Percentiles rank a stretch among this genome's conserved stretches.
Conservation (phyloP, 2,888 invertebrate species). For the Ptilodon capucinus region DNA sequence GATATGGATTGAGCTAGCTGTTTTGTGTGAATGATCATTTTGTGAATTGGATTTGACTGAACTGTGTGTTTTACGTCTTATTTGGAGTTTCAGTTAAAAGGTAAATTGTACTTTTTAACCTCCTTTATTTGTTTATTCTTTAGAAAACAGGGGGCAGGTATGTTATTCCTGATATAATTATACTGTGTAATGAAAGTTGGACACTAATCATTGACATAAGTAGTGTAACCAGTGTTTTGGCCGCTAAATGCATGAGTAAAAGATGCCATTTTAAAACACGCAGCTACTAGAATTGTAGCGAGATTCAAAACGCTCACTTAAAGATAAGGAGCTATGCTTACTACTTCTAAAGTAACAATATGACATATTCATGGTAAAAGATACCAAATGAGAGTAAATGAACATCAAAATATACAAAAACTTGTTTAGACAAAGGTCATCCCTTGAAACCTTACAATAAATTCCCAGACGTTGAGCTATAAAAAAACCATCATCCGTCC, state of each 20-base stretch:
- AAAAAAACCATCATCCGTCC: slow-evolving; percentile 16
- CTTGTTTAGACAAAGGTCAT: background rate
- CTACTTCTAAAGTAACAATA: background rate
- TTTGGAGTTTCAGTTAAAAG: slow-evolving; percentile 39
- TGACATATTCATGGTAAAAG: background rate
- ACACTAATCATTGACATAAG: too few relatives aligned
- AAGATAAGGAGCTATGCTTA: too few relatives aligned
- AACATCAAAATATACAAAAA: slow-evolving; percentile 11
- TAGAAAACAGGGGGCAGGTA: background rate
- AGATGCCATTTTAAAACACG: too few relatives aligned
- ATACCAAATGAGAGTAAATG: background rate
- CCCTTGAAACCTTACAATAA: background rate
- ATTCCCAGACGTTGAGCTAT: slow-evolving; percentile 10
- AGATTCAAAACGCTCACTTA: too few relatives aligned
- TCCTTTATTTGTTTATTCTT: slow-evolving; percentile 5
- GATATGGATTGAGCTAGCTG: slow-evolving; percentile 39
- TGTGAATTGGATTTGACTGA: slow-evolving; percentile 42
- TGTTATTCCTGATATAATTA: background rate
- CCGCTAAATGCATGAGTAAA: too few relatives aligned
- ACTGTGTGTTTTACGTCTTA: slow-evolving; percentile 39
- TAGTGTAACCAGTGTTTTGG: too few relatives aligned
- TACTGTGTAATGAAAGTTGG: too few relatives aligned
- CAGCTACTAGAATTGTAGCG: too few relatives aligned
- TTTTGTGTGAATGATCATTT: slow-evolving; percentile 43
- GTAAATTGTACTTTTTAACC: slow-evolving; percentile 31